Base-by-base conservation (phyloP, 1,140 invertebrate species). In the Trachymyrmex septentrionalis region DNA sequence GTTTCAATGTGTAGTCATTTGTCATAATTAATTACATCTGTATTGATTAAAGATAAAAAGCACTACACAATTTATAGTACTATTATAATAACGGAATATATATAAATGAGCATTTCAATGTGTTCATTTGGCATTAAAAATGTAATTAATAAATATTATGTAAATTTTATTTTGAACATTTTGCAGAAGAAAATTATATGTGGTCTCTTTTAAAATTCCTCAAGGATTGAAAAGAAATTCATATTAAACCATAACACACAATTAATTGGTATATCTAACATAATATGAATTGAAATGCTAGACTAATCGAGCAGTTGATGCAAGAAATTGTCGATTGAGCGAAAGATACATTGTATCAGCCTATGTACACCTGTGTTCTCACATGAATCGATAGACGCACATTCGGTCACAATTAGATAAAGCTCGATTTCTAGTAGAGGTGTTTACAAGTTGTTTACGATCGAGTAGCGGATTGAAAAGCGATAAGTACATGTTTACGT, bases 351-450 rank as follows among this genome's bases (percentile, higher is more conserved):
- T 82, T 59, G 38, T 57, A 81, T 73, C 21, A 48, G 30, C 16
- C 63, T 77, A 85, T 61, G 75, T 34, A 63, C 84, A 85, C 71
- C 61, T 82, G 66, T 30, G 67, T 59, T 84, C 66, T 84, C 38
- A 57, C 48, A 84, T 19, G 14, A 44, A 84, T 84, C 69, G 55
- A 84, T 84, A 67, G 12, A 48, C n/a, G 71, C 9, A 27, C 55
- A 44, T 57, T 84, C 69, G 55, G 48, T 55, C 55, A 73, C 69
- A 84, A 84, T 84, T 84, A 84, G 80, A 84, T 84, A 75, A 84
- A 73, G 55, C 57, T 55, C 38, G 69, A 84, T 84, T 44, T 75
- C 57, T 84, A 44, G 67, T 63, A 50, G 44, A 84, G 38, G 48
- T 61, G 80, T 75, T 73, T 84, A 84, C 80, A 84, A 24, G 69